phyloP scores from a whole-genome alignment of 2,113 vertebrate genomes.

The Columba janthina region DNA sequence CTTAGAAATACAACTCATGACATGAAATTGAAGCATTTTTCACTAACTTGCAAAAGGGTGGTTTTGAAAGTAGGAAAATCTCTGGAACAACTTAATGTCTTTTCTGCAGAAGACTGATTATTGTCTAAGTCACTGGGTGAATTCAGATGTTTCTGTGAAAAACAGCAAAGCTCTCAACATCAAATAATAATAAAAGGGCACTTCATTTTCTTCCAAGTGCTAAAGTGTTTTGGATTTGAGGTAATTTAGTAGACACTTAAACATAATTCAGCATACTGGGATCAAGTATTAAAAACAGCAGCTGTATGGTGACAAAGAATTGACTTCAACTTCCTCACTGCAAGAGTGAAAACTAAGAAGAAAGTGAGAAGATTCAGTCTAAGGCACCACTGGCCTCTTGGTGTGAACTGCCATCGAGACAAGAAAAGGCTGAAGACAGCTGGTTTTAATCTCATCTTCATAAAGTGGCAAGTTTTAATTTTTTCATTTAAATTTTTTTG shows the following conservation, averaged over 20 bases:
- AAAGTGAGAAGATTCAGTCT: not conserved
- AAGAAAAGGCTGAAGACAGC: not conserved
- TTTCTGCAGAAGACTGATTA: not conserved
- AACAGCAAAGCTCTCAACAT: not conserved
- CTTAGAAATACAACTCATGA: not conserved
- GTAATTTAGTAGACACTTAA: not conserved
- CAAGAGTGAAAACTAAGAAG: not conserved
- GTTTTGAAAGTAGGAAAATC: not conserved
- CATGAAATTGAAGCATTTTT: not conserved
- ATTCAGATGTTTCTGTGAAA: not conserved
- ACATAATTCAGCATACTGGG: not conserved
- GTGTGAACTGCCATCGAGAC: not conserved
- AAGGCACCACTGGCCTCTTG: not conserved
- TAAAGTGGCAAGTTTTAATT: not conserved
- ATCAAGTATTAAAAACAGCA: not conserved
- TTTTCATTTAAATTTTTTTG: not conserved
- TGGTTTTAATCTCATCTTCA: not conserved
- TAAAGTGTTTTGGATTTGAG: not conserved
- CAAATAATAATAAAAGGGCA: not conserved
- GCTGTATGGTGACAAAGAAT: not conserved
- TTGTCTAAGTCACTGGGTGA: not conserved
- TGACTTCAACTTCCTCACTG: not conserved
- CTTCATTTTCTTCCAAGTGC: not conserved
- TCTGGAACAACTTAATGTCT: not conserved
- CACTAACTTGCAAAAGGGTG: not conserved